A percentile compares a stretch with the other conserved stretches of the same genome.
Evolutionary conservation across 2,888 invertebrate species (phyloP).

Genomic region (Carpatolechia fugitivella): DNA sequence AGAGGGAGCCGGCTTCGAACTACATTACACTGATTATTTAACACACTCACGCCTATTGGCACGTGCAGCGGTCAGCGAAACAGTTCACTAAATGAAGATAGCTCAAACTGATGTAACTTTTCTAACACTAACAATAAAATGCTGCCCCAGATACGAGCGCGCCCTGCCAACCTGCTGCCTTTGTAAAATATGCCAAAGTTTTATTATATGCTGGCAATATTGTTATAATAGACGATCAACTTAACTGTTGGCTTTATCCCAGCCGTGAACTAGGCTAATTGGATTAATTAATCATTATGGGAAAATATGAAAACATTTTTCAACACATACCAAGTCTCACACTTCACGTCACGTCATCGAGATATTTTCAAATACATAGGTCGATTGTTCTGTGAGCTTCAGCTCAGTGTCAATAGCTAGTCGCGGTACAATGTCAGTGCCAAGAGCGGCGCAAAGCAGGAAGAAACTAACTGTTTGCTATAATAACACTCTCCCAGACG

Average conservation of each 20-base stretch:
- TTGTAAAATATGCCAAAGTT: conserved; percentile 58
- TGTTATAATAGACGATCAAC: conserved; percentile 62
- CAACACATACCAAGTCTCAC: background rate
- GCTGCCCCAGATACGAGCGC: conserved; percentile 38
- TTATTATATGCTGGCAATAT: conserved; percentile 51
- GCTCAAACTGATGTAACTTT: conserved; percentile 40
- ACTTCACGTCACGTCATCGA: conserved; percentile 25
- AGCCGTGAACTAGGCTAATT: conserved; percentile 47
- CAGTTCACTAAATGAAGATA: conserved; percentile 4
- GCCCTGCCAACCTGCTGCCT: conserved; percentile 43
- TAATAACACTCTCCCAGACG: conserved; percentile 63
- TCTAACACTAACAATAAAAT: conserved; percentile 45
- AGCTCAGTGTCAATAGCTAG: conserved; percentile 2
- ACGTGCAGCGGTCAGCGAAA: background rate
- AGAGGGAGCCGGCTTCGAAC: background rate
- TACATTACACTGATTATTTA: background rate
- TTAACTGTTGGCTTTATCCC: conserved; percentile 60
- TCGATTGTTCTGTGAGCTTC: background rate
- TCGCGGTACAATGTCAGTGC: conserved; percentile 54
- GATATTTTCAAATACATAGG: background rate
- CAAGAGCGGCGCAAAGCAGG: conserved; percentile 64
- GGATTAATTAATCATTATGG: conserved; percentile 7
- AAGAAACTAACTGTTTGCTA: conserved; percentile 59
- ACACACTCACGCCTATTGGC: conserved; percentile 6
- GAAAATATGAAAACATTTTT: conserved; percentile 14